A percentile compares a stretch with the other conserved stretches of the same genome.
phyloP scores from a whole-genome alignment of 2,888 invertebrate genomes.

The Tupiocoris notatus region DNA sequence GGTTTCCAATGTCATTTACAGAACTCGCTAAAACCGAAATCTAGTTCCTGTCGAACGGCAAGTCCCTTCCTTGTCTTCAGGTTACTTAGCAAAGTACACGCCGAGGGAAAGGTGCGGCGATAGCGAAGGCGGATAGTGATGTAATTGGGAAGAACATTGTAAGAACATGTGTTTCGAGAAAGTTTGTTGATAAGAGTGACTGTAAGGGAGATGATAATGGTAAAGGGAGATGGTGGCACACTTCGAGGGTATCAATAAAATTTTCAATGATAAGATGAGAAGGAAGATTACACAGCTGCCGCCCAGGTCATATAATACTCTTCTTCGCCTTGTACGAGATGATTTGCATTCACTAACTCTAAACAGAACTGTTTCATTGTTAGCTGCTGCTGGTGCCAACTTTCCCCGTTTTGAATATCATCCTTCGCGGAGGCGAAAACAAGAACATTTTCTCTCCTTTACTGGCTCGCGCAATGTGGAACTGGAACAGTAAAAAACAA shows the following conservation, averaged over 20 bases:
- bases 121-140: too few species aligned
- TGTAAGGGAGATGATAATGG: too few species aligned
- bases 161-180: background rate
- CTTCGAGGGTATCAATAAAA: slow-evolving; percentile 1
- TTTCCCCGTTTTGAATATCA: slow-evolving; percentile 26
- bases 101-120: background rate
- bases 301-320: background rate
- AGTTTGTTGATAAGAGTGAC: too few species aligned
- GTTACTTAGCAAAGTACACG: background rate
- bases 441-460: background rate
- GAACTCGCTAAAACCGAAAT: slow-evolving; percentile 11
- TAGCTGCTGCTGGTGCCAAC: slow-evolving; percentile 9
- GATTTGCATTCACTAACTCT: slow-evolving; percentile 22
- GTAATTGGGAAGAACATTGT: too few species aligned
- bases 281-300: slow-evolving; percentile 1
- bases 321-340: background rate
- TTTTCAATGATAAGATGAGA: slow-evolving; percentile 15
- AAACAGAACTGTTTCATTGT: slow-evolving; percentile 18
- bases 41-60: background rate
- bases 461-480: background rate
- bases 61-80: background rate
- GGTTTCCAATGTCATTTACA: slow-evolving; percentile 2
- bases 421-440: slow-evolving; percentile 1
- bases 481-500: background rate
- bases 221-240: too few species aligned